Percentiles rank a stretch among this genome's conserved stretches.
Conservation (phyloP, 1,140 invertebrate genomes). For the Pinna nobilis region DNA sequence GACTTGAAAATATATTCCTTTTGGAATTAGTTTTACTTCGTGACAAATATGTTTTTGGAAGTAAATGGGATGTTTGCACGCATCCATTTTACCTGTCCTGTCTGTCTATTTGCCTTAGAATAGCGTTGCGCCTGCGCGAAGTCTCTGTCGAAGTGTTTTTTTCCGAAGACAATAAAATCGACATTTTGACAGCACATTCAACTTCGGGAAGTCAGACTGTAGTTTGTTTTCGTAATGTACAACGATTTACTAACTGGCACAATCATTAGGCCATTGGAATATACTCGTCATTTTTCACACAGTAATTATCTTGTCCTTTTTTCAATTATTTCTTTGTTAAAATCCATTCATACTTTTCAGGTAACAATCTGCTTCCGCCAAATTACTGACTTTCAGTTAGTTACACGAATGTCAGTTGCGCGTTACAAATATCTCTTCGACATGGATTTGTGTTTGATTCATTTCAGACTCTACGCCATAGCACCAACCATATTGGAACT, state of each 20-base stretch:
- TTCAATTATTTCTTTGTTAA: neutral
- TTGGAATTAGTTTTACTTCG: slow-evolving; percentile 22
- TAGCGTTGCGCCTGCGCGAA: slow-evolving; percentile 6
- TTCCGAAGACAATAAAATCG: slow-evolving; percentile 11
- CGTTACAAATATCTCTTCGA: neutral
- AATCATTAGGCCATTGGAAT: neutral
- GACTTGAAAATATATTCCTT: slow-evolving; percentile 32
- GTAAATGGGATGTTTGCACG: slow-evolving; percentile 33
- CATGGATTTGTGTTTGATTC: neutral
- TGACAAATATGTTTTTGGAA: slow-evolving; percentile 22
- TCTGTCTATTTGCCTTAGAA: slow-evolving; percentile 15
- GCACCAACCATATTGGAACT: slow-evolving; percentile 68
- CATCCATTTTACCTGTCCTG: slow-evolving; percentile 29
- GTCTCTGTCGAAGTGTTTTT: neutral
- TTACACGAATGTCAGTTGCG: neutral
- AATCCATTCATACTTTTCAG: neutral
- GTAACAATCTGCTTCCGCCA: neutral
- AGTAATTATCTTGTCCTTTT: neutral
- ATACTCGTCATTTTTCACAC: neutral
- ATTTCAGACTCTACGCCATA: slow-evolving; percentile 58
- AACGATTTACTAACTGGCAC: slow-evolving; percentile 2
- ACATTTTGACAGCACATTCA: slow-evolving; percentile 11
- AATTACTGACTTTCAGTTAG: slow-evolving; percentile 7
- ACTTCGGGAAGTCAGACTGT: slow-evolving; percentile 2
- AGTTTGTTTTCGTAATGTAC: neutral